Base-by-base conservation (phyloP, 92 coral and sea anemone genomes). In the Parazoanthus darwini region DNA sequence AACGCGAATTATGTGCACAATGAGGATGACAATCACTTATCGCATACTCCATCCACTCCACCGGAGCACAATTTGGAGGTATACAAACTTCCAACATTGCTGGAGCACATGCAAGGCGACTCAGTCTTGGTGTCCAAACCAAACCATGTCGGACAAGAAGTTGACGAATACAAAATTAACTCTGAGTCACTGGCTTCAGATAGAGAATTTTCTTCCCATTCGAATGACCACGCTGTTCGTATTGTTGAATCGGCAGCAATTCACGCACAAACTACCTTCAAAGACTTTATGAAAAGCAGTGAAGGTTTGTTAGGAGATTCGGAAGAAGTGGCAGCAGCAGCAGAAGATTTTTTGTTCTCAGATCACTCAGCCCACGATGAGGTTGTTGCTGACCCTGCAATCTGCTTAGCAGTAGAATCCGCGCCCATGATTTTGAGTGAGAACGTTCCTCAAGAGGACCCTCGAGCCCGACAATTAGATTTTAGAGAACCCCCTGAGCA, bases 41-140 rank as follows among this genome's bases (percentile, higher is more conserved):
- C 77, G 23, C 87, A 46, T 26, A 44, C 78, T 9, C 87, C 87
- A 25, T 6, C 87, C 37, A 26, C 87, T 44, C 79, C 86, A 38
- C 86, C 78, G 3, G 87, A 84, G 75, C 67, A 84, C 37, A 84
- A 92, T 42, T 71, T 81, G 36, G 94, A 91, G 26, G 66, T 95
- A 39, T 95, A 44, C 84, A 91, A 93, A 23, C 96, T 95, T 14
- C 98, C 98, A 38, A 91, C 96, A 14, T 92, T 95, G 14, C 89
- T 95, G 50, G 98, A 95, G 25, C 98, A 95, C 77, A 93, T 95
- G 96, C 88, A 90, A 25, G 92, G 92, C 73, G 94, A 93, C 20
- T 44, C 39, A 9, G 66, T 84, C 13, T 44, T 71, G 65, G 87
- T 84, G 66, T 84, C 87, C 44, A 84, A 84, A 48, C 78, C 87